Evolutionary conservation across 2,113 vertebrate species (phyloP), one percentile per base, ranked within the genome.

Genomic region (Otocyon megalotis): DNA sequence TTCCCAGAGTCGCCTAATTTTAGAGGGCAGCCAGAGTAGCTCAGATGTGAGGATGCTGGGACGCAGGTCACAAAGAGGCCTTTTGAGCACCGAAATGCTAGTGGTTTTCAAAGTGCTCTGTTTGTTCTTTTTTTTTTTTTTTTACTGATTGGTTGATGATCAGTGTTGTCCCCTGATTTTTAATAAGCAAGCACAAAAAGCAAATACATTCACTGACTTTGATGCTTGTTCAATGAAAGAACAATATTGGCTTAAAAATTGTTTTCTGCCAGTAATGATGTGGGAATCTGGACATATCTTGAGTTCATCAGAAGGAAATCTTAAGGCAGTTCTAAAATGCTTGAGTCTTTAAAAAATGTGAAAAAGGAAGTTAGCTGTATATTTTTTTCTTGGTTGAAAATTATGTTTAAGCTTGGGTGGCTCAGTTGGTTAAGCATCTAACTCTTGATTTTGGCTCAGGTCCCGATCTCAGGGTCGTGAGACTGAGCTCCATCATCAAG

Each of bases 381-480:
- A 35, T 63, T 65, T 81, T 62, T 80, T 54, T 77, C 69, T 82
- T 88, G 22, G 67, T 90, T 80, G 94, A 95, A 95, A 97, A 83
- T 54, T 24, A 65, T 19, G 22, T 50, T 79, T 96, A 53, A 85
- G 8, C 17, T 69, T 69, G 32, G 67, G 67, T 35, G 32, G n/a
- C 67, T 69, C 32, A 35, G 67, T 69, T 24, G 58, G 58, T 60
- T 69, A 35, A 69, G 32, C 17, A 0, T 69, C 17, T 9, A 6
- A 69, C 17, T 69, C 67, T 69, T 20, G 67, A 69, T 69, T 69
- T 69, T n/a, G 67, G 32, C 32, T 35, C 67, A 69, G 16, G 17
- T 69, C 15, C 12, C n/a, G 67, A 19, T 35, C 67, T 69, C 67
- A 69, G 67, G 67, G 67, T 69, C 8, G 17, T 69, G 67, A 35